Base-by-base conservation (phyloP, 1,140 invertebrate species). In the Mycetomoellerius zeteki region DNA sequence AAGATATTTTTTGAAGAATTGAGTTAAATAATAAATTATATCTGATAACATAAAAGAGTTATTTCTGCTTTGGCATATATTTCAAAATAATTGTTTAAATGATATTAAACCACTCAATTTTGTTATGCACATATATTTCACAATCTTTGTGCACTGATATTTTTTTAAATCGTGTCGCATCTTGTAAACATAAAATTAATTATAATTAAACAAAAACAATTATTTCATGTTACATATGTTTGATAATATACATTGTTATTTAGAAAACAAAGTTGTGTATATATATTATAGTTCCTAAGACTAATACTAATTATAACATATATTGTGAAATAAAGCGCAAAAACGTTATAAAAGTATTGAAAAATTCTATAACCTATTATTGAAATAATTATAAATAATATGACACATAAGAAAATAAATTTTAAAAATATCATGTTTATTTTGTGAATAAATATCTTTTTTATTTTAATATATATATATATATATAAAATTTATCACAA, bases 291-390 rank as follows among this genome's bases (percentile, higher is more conserved):
- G 80, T 91, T 91, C 86, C 54, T 91, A 89, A 80, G 71, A 54
- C 71, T 71, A 86, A 86, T 24, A 91, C 54, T 89, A 58, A 89
- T 90, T 90, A 90, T 88, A 85, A 86, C 47, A 88, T 69, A 91
- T 75, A 84, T 89, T 91, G 84, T 90, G 76, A 88, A 92, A 92
- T 92, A 92, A 92, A 92, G 56, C 52, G 69, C 86, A 5, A 88
- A 91, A 78, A 78, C 80, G 69, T 88, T 89, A 64, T 64, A 50
- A 87, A 89, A 87, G 12, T 30, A 47, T 60, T 86, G 19, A 33
- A 62, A 16, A 50, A 2, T 16, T 62, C n/a, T 56, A 50, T 47
- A 62, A 65, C 24, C 30, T 78, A 50, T 21, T 73, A 60, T 1
- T 84, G 19, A 60, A 14, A 33, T 85, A 64, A 62, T 52, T 52